Percentiles rank a stretch among this genome's conserved stretches.
Evolutionary conservation across 2,113 vertebrate species (phyloP).

Genomic region (Pongo pygmaeus): DNA sequence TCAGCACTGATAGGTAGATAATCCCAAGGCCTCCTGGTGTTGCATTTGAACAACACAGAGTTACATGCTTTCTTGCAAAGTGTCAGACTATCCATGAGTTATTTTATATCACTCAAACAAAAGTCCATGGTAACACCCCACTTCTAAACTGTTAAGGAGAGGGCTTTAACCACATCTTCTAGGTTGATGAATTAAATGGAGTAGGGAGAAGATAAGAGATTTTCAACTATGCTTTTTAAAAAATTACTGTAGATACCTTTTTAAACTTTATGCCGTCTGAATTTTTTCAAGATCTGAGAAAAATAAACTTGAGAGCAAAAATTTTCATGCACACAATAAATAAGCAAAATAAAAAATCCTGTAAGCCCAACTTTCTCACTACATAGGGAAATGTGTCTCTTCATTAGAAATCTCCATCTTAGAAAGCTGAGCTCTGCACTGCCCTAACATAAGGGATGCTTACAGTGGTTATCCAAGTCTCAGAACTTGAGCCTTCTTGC

Average conservation of each 20-base stretch:
- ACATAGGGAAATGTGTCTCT: accelerated
- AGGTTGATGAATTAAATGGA: neutral
- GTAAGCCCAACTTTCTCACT: no score
- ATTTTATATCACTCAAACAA: no score
- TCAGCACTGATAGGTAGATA: no score
- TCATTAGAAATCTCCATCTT: neutral
- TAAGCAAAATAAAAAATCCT: neutral
- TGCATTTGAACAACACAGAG: no score
- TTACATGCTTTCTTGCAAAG: no score
- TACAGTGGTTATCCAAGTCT: no score
- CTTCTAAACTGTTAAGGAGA: no score
- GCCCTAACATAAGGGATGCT: no score
- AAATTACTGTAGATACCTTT: neutral
- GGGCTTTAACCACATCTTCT: neutral
- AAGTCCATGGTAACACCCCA: no score
- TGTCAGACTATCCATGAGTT: no score
- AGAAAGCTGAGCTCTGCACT: neutral
- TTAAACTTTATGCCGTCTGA: neutral
- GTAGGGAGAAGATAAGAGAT: neutral
- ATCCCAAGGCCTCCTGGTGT: no score
- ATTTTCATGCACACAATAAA: neutral
- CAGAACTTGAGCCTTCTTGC: no score
- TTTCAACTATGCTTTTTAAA: neutral
- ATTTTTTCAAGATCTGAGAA: neutral
- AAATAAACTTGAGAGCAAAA: neutral